phyloP scores from a whole-genome alignment of 2,797 vertebrate genomes.

The Chloroceryle amazona region DNA sequence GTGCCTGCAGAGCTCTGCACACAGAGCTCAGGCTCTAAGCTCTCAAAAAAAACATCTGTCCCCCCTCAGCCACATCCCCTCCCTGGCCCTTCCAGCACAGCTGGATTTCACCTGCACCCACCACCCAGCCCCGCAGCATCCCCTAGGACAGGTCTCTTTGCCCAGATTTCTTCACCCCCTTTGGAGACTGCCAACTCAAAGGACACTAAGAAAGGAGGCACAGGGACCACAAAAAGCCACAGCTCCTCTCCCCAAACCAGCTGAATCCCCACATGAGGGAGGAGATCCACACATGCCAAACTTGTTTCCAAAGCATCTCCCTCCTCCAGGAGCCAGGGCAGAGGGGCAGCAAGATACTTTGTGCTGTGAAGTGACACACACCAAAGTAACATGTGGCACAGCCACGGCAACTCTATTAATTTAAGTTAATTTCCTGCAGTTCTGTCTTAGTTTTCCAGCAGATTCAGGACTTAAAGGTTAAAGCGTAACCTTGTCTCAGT shows the following conservation, averaged over 20 bases:
- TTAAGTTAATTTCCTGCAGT: constrained; percentile 79
- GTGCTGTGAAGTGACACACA: not conserved
- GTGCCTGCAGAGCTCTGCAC: not conserved
- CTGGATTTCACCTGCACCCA: not conserved
- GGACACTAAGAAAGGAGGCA: not conserved
- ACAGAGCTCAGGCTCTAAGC: not conserved
- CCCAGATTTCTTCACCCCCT: not conserved
- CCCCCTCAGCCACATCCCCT: not conserved
- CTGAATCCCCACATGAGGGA: not conserved
- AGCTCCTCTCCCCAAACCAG: constrained; percentile 29
- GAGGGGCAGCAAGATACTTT: constrained; percentile 19
- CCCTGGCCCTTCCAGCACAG: not conserved
- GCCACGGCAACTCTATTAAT: constrained; percentile 74
- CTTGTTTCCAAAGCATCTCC: constrained; percentile 31
- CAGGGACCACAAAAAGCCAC: not conserved
- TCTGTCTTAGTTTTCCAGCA: constrained; percentile 79
- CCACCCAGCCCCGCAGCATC: rapidly evolving
- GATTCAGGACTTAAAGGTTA: constrained; percentile 92
- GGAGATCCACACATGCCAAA: not conserved
- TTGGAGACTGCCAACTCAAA: not conserved
- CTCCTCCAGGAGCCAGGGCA: constrained; percentile 15
- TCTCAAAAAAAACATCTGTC: not conserved
- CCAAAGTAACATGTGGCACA: constrained; percentile 43
- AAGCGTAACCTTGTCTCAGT: constrained; percentile 91
- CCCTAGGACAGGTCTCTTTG: not conserved